Base-by-base conservation (phyloP, 2,888 invertebrate species). In the Eilema depressum region DNA sequence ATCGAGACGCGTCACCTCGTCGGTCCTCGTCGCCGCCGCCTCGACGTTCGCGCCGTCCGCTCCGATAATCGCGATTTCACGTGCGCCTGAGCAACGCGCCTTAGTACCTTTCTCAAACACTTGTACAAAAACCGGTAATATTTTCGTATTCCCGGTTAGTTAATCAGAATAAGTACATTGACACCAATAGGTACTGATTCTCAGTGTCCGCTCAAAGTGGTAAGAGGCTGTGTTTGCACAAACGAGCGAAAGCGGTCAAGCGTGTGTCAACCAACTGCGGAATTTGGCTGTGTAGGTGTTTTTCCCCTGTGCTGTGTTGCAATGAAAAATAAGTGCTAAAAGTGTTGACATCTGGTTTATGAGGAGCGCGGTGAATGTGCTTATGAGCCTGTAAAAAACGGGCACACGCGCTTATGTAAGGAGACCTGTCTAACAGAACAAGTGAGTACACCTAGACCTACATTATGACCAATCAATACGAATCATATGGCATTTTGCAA, bases 321-420 rank as follows among this genome's bases (percentile, higher is more conserved):
- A 94, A 95, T 94, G 92, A 88, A 92, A 93, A 93, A 82, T 91
- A 93, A 94, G 93, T 94, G 93, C 86, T 91, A 88, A 92, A 61
- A 92, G 90, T 95, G 93, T 91, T 85, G 93, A 93, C 93, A 95
- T 93, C 91, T 91, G 88, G 90, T 92, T 92, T 92, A 88, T 91
- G 92, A 92, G 88, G 91, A 91, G 89, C 84, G 87, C 81, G 78
- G 89, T 85, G 89, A 92, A 86, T 88, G 91, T 91, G 91, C 85
- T 89, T 82, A 88, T 91, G 88, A 86, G 83, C 83, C 89, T 90
- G 88, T 88, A 86, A 91, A 90, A 90, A 94, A 91, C 91, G 87
- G 86, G 88, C 89, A 88, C 91, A 90, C 86, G 84, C 88, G 89
- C 93, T 95, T 94, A 95, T 94, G 94, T 94, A 94, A 95, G 91